Conservation (phyloP, 1,140 invertebrate genomes). For the Drosophila truncata region DNA sequence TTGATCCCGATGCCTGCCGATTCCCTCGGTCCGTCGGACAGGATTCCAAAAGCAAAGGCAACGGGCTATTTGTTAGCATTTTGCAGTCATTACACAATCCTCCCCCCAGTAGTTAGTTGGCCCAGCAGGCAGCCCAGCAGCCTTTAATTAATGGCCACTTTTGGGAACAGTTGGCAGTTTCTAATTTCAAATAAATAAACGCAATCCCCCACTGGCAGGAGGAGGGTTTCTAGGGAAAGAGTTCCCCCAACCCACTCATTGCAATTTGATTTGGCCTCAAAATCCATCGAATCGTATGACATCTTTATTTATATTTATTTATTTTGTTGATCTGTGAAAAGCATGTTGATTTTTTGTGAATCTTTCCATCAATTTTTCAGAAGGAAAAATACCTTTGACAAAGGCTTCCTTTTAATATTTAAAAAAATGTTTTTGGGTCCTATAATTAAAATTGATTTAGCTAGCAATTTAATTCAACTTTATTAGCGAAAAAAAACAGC, state of each 20-base stretch:
- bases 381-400: background rate
- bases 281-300: slow-evolving; percentile 45
- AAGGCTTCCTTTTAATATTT: background rate
- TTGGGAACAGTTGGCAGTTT: slow-evolving; percentile 65
- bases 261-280: slow-evolving; percentile 20
- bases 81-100: slow-evolving; percentile 47
- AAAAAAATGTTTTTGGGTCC: background rate
- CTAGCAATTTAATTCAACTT: slow-evolving; percentile 9
- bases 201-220: slow-evolving; percentile 18
- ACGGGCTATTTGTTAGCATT: slow-evolving; percentile 59
- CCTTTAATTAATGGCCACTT: slow-evolving; percentile 71
- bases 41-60: slow-evolving; percentile 18
- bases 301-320: slow-evolving; percentile 51
- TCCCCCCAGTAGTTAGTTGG: slow-evolving; percentile 16
- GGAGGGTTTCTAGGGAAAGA: no score
- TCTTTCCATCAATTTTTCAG: slow-evolving; percentile 55
- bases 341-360: slow-evolving; percentile 17
- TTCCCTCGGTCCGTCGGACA: no score
- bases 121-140: slow-evolving; percentile 39
- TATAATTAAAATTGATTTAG: slow-evolving; percentile 14
- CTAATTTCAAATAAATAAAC: slow-evolving; percentile 72
- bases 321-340: slow-evolving; percentile 9
- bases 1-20: background rate
- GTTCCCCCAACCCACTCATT: background rate
- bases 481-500: background rate